Percentiles rank a stretch among this genome's conserved stretches.
Evolutionary conservation across 2,888 invertebrate genomes (phyloP).

Genomic region (Cistogaster globosa): DNA sequence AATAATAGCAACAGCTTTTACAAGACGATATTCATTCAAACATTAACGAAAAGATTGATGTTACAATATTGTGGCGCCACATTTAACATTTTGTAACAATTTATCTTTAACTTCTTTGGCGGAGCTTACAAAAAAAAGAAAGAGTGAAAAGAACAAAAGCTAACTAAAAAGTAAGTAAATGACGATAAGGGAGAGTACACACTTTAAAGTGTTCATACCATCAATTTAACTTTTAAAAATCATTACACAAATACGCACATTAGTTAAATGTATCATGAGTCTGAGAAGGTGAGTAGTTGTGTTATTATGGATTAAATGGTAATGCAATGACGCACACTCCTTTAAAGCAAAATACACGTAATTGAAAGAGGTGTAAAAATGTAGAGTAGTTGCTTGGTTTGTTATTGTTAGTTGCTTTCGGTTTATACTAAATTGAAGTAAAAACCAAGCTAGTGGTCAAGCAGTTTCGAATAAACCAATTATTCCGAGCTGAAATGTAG

Average conservation of each 20-base stretch:
- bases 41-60: conserved; percentile 65
- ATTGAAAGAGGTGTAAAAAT: conserved; percentile 58
- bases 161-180: conserved; percentile 47
- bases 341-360: background rate
- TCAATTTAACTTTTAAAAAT: conserved; percentile 75
- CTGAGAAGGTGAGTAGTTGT: conserved; percentile 16
- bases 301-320: conserved; percentile 60
- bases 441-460: conserved; percentile 57
- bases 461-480: conserved; percentile 52
- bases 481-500: conserved; percentile 19
- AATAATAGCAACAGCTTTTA: conserved; percentile 44
- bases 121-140: background rate
- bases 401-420: conserved; percentile 29
- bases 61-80: conserved; percentile 72
- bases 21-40: conserved; percentile 46
- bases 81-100: conserved; percentile 71
- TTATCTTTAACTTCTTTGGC: conserved; percentile 30
- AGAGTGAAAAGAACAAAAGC: conserved; percentile 18
- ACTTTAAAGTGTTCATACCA: conserved; percentile 69
- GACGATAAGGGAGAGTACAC: conserved; percentile 50
- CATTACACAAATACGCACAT: conserved; percentile 24
- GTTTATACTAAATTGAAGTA: conserved; percentile 60
- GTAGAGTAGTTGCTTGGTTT: conserved; percentile 32
- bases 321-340: conserved; percentile 40
- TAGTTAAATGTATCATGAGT: background rate